These are phyloP conservation scores for Gorsachius magnificus DNA, from an alignment of 2,797 vertebrate species.

Conservation along the genomic window DNA sequence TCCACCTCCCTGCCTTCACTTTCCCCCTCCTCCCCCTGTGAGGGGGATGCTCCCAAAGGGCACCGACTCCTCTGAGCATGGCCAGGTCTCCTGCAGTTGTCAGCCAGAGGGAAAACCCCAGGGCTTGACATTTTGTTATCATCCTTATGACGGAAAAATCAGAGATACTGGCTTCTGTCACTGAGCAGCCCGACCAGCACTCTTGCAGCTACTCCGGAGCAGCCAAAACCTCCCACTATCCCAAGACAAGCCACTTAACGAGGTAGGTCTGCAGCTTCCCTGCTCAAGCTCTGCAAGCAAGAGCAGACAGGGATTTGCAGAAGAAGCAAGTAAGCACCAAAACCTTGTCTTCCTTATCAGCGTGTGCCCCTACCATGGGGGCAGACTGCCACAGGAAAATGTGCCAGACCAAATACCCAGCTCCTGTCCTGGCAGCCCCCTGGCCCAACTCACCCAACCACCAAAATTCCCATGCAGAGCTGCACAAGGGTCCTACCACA, in stretches of 20 bases:
- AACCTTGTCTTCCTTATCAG: background rate
- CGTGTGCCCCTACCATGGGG: rapidly evolving
- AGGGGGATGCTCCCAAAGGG: background rate
- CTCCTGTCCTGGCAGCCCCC: rapidly evolving
- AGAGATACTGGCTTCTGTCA: background rate
- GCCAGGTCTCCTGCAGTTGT: background rate
- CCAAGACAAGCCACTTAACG: background rate
- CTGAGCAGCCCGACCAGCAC: background rate
- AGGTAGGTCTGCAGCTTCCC: background rate
- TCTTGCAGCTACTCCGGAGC: background rate
- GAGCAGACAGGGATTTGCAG: background rate
- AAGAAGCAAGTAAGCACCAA: background rate
- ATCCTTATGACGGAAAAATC: background rate
- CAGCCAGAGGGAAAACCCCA: background rate
- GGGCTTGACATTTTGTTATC: background rate
- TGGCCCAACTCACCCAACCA: rapidly evolving
- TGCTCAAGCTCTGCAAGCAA: background rate
- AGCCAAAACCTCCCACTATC: background rate
- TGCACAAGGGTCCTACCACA: background rate
- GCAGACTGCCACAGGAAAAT: background rate
- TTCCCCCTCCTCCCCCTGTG: background rate
- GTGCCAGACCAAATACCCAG: background rate
- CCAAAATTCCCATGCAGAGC: background rate
- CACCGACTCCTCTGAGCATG: background rate
- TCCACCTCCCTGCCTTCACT: rapidly evolving